phyloP scores from a whole-genome alignment of 2,797 vertebrate genomes.

The Odontamblyopus lacepedii region DNA sequence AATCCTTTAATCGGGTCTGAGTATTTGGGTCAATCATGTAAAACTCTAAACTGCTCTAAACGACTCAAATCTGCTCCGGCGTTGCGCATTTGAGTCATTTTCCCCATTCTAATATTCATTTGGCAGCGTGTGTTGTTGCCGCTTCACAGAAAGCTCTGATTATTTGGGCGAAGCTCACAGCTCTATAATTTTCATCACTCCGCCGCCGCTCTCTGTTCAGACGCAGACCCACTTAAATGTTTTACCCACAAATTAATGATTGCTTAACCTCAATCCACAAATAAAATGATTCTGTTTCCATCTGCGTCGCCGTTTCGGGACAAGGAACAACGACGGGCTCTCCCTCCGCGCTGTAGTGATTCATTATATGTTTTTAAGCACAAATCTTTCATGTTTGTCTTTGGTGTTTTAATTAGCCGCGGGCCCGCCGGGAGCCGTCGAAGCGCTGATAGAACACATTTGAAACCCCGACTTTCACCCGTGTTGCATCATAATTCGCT shows the following conservation, averaged over 20 bases:
- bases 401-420: constrained; percentile 31
- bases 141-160: constrained; percentile 54
- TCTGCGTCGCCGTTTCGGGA: constrained; percentile 43
- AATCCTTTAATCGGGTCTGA: too few species aligned
- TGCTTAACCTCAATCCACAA: constrained; percentile 62
- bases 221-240: constrained; percentile 57
- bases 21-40: neutral
- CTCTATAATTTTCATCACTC: constrained; percentile 58
- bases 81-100: neutral
- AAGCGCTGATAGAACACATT: constrained; percentile 24
- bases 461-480: constrained; percentile 27
- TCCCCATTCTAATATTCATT: neutral
- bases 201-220: constrained; percentile 51
- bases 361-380: constrained; percentile 49
- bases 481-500: constrained; percentile 31
- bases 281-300: constrained; percentile 58
- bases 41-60: neutral
- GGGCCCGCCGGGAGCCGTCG: constrained; percentile 25
- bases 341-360: neutral
- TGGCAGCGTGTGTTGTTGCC: constrained; percentile 31
- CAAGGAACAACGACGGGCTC: constrained; percentile 17
- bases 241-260: constrained; percentile 66
- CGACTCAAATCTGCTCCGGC: neutral
- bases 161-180: constrained; percentile 46
- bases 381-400: constrained; percentile 18